Conservation (phyloP, 2,888 invertebrate species). For the Nycteola revayana region DNA sequence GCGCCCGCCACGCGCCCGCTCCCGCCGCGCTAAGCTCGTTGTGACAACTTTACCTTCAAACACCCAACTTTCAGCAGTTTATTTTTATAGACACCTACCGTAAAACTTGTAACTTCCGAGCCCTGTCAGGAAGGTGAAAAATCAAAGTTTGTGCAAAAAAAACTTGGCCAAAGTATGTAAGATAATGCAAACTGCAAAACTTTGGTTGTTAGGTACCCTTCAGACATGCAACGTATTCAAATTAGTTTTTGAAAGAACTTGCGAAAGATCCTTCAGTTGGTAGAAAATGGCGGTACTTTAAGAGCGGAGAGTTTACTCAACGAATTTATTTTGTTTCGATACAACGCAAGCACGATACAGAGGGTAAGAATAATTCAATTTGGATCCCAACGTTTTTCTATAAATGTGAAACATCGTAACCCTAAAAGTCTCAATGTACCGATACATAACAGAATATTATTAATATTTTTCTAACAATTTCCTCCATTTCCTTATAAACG, state of each 20-base stretch:
- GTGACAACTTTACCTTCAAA: conserved; percentile 22
- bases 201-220: conserved; percentile 36
- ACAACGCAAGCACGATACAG: too few relatives aligned
- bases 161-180: conserved; percentile 28
- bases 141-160: conserved; percentile 37
- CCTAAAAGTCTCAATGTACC: too few relatives aligned
- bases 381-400: too few relatives aligned
- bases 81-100: conserved; percentile 37
- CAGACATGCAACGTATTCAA: conserved; percentile 36
- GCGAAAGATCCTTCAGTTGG: conserved; percentile 13
- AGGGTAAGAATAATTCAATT: too few relatives aligned
- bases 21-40: conserved; percentile 18
- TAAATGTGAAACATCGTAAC: too few relatives aligned
- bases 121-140: conserved; percentile 38
- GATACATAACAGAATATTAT: conserved; percentile 2
- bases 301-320: not conserved
- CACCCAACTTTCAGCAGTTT: conserved; percentile 27
- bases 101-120: conserved; percentile 28
- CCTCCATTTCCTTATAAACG: conserved; percentile 7
- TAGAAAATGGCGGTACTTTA: conserved; percentile 7
- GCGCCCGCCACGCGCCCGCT: conserved; percentile 10
- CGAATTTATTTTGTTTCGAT: too few relatives aligned
- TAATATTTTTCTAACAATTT: not conserved
- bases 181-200: conserved; percentile 39
- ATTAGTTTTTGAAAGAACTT: conserved; percentile 29